phyloP scores from a whole-genome alignment of 2,113 vertebrate genomes.

The Ptilonorhynchus violaceus region DNA sequence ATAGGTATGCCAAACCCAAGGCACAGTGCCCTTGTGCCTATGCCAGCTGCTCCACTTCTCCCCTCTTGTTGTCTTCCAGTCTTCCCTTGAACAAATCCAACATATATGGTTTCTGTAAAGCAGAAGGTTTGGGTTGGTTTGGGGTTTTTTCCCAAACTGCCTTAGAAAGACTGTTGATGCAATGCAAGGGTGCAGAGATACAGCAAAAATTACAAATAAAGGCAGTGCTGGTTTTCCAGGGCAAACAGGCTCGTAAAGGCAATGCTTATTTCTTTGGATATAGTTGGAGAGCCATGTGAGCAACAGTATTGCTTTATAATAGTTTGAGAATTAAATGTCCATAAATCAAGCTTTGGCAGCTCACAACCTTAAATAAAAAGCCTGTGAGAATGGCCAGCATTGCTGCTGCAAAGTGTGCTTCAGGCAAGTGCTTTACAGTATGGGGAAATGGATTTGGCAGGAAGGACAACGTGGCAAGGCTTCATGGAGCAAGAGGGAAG shows the following conservation, averaged over 20 bases:
- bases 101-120: neutral
- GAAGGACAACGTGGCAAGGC: neutral
- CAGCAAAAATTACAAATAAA: neutral
- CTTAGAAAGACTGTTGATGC: neutral
- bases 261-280: neutral
- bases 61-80: neutral
- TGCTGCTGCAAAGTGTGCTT: constrained; percentile 3
- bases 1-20: neutral
- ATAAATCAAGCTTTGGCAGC: constrained; percentile 25
- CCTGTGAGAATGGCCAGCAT: neutral
- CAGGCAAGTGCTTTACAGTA: neutral
- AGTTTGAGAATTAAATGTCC: constrained; percentile 21
- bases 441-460: neutral
- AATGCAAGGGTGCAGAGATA: neutral
- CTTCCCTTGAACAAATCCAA: neutral
- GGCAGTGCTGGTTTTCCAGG: neutral
- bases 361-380: constrained; percentile 23
- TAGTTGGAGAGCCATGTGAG: neutral
- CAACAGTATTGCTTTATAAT: neutral
- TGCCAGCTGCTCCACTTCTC: neutral
- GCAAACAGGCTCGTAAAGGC: neutral
- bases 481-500: neutral
- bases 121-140: rapidly evolving
- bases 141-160: rapidly evolving
- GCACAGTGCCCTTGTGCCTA: neutral